Evolutionary conservation across 2,888 invertebrate species (phyloP), one percentile per base, ranked within the genome.

Genomic region (Reticulitermes lucifugus): DNA sequence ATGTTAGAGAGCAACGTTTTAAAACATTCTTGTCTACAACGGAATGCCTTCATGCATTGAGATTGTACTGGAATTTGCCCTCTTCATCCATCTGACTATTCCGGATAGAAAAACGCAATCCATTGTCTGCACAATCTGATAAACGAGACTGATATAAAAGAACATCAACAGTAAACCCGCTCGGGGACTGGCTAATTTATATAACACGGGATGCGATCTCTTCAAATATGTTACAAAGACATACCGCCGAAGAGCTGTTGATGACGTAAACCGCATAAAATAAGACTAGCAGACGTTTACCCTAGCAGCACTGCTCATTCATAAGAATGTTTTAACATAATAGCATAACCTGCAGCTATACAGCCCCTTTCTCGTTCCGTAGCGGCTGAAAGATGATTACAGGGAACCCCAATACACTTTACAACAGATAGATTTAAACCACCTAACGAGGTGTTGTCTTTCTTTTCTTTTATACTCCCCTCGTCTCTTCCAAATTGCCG

Each of bases 271-370:
- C 77, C 5, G 43, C 77, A 46, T 77, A 77, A 77, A 77, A 25
- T n/a, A 46, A 77, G 41, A 21, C n/a, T 43, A 35, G 46, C 43
- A 77, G 77, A 46, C 46, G 41, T 77, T 77, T 77, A 46, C 77
- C 77, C 77, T n/a, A 51, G 77, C 77, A n/a, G n/a, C 77, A 77
- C 51, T 46, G 77, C 14, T 46, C 77, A 77, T 77, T 77, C 77
- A 77, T 77, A 77, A 77, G 46, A 77, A 35, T 46, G 77, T 43
- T 10, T 51, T 46, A 46, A 77, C 43, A 77, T 77, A 77, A 77
- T 77, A 77, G 51, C 51, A 77, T 46, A n/a, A 22, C 77, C 51
- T 77, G 10, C 22, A 46, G 77, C 43, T 21, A 77, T 22, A n/a
- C n/a, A n/a, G 46, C 51, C 77, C 77, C 51, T 46, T 46, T 77